A percentile compares a stretch with the other conserved stretches of the same genome.
These are phyloP conservation scores for Aplocera efformata DNA, from an alignment of 2,888 invertebrate genomes.

Conservation along the genomic window DNA sequence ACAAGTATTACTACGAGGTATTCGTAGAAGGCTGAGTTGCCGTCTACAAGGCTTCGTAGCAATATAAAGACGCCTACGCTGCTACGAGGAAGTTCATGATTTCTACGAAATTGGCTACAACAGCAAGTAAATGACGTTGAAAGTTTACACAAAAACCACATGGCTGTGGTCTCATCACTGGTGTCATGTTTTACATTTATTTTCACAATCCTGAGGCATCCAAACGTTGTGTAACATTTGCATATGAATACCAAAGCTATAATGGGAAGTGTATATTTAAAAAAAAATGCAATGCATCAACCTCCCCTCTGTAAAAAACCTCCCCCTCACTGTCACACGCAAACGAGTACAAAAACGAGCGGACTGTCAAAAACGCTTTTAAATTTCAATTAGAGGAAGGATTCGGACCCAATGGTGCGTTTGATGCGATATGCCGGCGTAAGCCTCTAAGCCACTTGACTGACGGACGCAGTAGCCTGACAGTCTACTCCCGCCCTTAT, in stretches of 20 bases:
- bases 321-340: slow-evolving; percentile 37
- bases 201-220: not conserved
- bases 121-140: not conserved
- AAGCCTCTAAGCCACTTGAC: slow-evolving; percentile 50
- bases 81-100: slow-evolving; percentile 1
- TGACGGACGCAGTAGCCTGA: slow-evolving; percentile 37
- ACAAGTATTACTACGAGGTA: too few species aligned
- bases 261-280: slow-evolving; percentile 13
- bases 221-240: slow-evolving; percentile 13
- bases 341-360: slow-evolving; percentile 40
- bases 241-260: slow-evolving; percentile 10
- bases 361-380: slow-evolving; percentile 57
- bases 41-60: not conserved
- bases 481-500: slow-evolving; percentile 28
- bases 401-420: slow-evolving; percentile 52
- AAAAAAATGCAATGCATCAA: slow-evolving; percentile 19
- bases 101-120: not conserved
- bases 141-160: too few species aligned
- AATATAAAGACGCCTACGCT: slow-evolving; percentile 11
- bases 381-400: slow-evolving; percentile 59
- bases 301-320: slow-evolving; percentile 12
- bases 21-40: too few species aligned
- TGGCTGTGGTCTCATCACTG: too few species aligned
- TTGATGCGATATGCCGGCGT: slow-evolving; percentile 48
- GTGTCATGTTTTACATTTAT: slow-evolving; percentile 4